Evolutionary conservation across 1,140 invertebrate species (phyloP), one percentile per base, ranked within the genome.

Genomic region (Zaprionus inermis): DNA sequence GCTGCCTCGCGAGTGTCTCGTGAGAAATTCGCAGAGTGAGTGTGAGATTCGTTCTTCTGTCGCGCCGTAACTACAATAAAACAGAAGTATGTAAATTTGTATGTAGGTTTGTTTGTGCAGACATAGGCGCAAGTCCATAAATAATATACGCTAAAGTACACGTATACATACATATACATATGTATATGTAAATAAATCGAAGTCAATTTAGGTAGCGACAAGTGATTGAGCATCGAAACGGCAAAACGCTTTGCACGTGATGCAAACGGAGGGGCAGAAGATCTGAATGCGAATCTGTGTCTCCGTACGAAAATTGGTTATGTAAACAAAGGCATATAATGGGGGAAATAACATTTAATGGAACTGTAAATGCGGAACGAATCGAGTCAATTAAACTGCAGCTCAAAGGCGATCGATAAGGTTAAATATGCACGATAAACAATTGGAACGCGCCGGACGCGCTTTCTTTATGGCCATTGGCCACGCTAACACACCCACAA

Each of bases 251-350:
- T 22, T 20, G 44, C 44, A 49, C 44, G 44, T 49, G 44, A 18
- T 49, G 44, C 9, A 49, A 18, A 22, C 16, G 18, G 3, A 49
- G 44, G 18, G 18, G 18, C 11, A 12, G 18, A 10, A 49, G 44
- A 49, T 44, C 12, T n/a, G 36, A 18, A 20, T 46, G 41, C 16
- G 18, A 49, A 12, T 46, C 41, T 46, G 16, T 20, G 12, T 49
- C 44, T 61, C 38, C 12, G 51, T 32, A 69, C 59, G 64, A 65
- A 81, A 78, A 78, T 76, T 80, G 79, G 72, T 86, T 86, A 86
- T 89, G 84, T 74, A 86, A 86, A 86, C 84, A 79, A 54, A 46
- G 30, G 24, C 34, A 54, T 30, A 12, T 36, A 18, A 70, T 46
- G 41, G 14, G 38, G n/a, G 6, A 18, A n/a, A 9, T 44, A 6